phyloP scores from a whole-genome alignment of 2,888 invertebrate genomes.

The Bombylius major region DNA sequence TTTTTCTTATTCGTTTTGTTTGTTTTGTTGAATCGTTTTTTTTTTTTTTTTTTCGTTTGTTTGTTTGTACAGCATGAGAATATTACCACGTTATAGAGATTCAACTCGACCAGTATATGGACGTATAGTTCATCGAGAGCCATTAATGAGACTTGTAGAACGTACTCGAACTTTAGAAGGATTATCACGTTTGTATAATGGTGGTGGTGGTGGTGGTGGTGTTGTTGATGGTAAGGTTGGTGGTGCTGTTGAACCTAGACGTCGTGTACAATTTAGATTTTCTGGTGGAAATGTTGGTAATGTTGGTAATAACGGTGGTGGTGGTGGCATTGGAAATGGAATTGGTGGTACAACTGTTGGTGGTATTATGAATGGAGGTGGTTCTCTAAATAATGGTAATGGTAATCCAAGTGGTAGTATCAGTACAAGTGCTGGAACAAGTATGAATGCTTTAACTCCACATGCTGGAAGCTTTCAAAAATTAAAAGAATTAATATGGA shows the following conservation, averaged over 20 bases:
- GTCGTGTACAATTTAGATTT: slow-evolving; percentile 24
- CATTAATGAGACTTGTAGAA: slow-evolving; percentile 39
- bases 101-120: slow-evolving; percentile 52
- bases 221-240: slow-evolving; percentile 22
- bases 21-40: too few relatives aligned
- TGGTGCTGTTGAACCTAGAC: slow-evolving; percentile 6
- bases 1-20: too few relatives aligned
- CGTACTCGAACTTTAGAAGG: slow-evolving; percentile 42
- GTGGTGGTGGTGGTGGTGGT: slow-evolving; percentile 20
- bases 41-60: neutral
- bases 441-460: slow-evolving; percentile 22
- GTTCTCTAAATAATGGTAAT: neutral
- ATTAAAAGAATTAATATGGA: slow-evolving; percentile 64
- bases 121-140: slow-evolving; percentile 57
- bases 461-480: slow-evolving; percentile 50
- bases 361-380: too few relatives aligned
- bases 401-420: neutral
- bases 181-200: slow-evolving; percentile 39
- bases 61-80: slow-evolving; percentile 27
- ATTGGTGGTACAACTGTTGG: neutral
- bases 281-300: slow-evolving; percentile 21
- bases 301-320: slow-evolving; percentile 16
- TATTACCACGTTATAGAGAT: slow-evolving; percentile 33
- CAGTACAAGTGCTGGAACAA: neutral
- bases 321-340: neutral